Conservation (phyloP, 2,888 invertebrate genomes). For the Sycophila texana region DNA sequence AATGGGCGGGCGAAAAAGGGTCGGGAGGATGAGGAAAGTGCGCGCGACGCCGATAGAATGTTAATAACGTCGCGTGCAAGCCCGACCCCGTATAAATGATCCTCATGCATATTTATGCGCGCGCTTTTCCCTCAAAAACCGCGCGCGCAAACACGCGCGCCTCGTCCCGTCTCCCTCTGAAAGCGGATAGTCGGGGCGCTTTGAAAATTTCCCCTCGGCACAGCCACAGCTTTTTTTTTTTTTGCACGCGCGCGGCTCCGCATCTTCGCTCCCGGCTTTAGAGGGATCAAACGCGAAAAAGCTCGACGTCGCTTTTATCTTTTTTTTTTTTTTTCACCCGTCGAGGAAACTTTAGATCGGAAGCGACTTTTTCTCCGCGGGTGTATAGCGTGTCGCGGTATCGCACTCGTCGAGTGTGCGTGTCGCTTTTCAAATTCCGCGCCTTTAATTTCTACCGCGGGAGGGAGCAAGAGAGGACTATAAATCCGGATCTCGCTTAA, state of each 20-base stretch:
- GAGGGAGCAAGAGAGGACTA: no score
- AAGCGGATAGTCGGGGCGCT: conserved; percentile 68
- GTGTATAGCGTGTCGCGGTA: background rate
- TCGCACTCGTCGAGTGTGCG: no score
- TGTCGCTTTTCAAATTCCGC: no score
- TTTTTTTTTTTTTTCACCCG: background rate
- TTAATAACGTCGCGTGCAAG: conserved; percentile 66
- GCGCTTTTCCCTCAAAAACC: conserved; percentile 71
- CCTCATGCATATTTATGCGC: conserved; percentile 74
- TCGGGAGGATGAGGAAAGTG: conserved; percentile 32
- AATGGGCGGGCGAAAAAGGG: background rate
- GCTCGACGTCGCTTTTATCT: background rate
- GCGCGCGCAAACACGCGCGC: conserved; percentile 32
- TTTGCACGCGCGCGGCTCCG: background rate
- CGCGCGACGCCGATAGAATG: conserved; percentile 66
- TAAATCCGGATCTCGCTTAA: no score
- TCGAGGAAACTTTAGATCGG: background rate
- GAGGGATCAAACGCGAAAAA: conserved; percentile 39
- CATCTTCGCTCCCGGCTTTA: conserved; percentile 1
- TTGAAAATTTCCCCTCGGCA: conserved; percentile 65
- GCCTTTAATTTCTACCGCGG: no score
- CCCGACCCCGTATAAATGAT: conserved; percentile 71
- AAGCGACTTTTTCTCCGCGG: background rate
- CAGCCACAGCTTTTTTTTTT: conserved; percentile 22
- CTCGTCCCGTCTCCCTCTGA: conserved; percentile 49